Percentiles rank a stretch among this genome's conserved stretches.
phyloP scores from a whole-genome alignment of 2,797 vertebrate genomes.

The Sebastes hubbsi region DNA sequence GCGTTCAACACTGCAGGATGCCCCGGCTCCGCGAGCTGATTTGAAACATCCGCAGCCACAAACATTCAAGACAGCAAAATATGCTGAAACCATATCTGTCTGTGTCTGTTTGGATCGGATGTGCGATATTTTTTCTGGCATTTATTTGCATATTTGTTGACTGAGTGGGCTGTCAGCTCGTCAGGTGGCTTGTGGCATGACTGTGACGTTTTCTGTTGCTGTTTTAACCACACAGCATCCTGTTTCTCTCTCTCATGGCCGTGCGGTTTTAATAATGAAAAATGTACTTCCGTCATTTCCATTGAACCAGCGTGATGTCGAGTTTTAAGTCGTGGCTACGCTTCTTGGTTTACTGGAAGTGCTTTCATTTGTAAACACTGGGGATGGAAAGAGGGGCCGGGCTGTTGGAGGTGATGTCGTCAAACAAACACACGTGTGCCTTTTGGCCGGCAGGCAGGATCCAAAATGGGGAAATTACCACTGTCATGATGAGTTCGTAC shows the following conservation, averaged over 20 bases:
- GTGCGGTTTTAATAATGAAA: slow-evolving; percentile 81
- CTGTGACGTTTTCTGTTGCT: slow-evolving; percentile 74
- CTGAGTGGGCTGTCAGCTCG: slow-evolving; percentile 44
- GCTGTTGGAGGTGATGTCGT: slow-evolving; percentile 22
- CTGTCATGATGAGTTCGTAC: background rate
- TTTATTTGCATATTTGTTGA: slow-evolving; percentile 47
- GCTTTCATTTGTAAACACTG: slow-evolving; percentile 73
- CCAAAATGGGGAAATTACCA: slow-evolving; percentile 26
- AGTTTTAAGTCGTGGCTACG: slow-evolving; percentile 58
- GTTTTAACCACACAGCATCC: slow-evolving; percentile 81
- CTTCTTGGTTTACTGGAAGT: slow-evolving; percentile 78
- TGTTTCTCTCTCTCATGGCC: slow-evolving; percentile 77
- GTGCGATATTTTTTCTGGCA: background rate
- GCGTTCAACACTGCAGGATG: background rate
- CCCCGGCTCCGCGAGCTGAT: background rate
- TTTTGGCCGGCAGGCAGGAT: background rate
- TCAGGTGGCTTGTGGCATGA: slow-evolving; percentile 69
- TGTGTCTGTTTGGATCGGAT: background rate
- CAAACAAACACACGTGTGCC: slow-evolving; percentile 28
- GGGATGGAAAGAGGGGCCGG: slow-evolving; percentile 49
- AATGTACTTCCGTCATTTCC: slow-evolving; percentile 82
- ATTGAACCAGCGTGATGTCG: slow-evolving; percentile 70
- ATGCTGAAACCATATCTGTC: background rate
- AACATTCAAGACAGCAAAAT: background rate
- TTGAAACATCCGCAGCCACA: background rate